Base-by-base conservation (phyloP, 1,140 invertebrate genomes). In the Matsumurasca onukii region DNA sequence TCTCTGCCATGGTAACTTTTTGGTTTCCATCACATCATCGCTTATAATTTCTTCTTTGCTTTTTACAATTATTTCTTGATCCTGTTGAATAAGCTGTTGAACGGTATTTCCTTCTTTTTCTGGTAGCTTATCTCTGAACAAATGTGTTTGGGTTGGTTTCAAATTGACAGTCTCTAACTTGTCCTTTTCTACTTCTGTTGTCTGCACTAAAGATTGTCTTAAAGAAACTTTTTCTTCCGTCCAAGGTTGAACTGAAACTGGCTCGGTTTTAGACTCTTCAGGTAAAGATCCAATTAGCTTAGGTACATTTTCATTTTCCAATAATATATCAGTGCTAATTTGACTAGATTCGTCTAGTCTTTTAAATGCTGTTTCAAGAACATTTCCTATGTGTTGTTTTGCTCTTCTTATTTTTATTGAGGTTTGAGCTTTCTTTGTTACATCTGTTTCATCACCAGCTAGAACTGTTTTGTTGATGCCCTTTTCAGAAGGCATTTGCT, bases 111-210 rank as follows among this genome's bases (percentile, higher is more conserved):
- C n/a, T 22, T 51, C 49, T 3, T 51, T 20, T 3, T 51, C 49
- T 12, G 3, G n/a, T 22, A 20, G 3, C 3, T 51, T 22, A 20
- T 52, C 22, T 65, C 22, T 34, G 13, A 2, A 12, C 5, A n/a
- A 13, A 77, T 67, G 0, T 73, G 1, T 29, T 48, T 73, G 75
- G 31, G 75, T 31, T 31, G 76, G 79, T 69, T 80, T 80, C 1
- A 80, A 73, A 1, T 76, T 76, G 51, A 80, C 78, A 30, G 57
- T 67, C 31, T 70, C 66, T 17, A 69, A 31, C 31, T 25, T 67
- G 65, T 75, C 72, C 59, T 72, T 73, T n/a, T 51, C 13, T 20
- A 63, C 17, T 57, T 70, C 51, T 63, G 73, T 76, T 12, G 71
- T 73, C 15, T 75, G 71, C 34, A 64, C 63, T 31, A 68, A 63